A percentile compares a stretch with the other conserved stretches of the same genome.
Evolutionary conservation across 2,113 vertebrate genomes (phyloP).

Genomic region (Leptodactylus fuscus): DNA sequence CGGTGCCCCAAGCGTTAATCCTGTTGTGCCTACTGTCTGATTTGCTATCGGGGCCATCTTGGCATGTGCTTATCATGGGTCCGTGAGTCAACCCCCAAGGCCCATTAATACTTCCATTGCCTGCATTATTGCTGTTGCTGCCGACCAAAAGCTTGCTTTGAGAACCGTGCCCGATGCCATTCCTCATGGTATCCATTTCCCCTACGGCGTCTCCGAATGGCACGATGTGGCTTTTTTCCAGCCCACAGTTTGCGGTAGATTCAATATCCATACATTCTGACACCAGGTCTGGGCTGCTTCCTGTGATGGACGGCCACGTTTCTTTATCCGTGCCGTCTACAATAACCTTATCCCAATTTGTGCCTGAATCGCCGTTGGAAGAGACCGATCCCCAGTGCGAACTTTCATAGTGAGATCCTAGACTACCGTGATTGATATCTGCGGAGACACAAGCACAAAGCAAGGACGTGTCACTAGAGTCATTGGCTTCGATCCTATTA

Average conservation of each 20-base stretch:
- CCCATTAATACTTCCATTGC: slow-evolving; percentile 82
- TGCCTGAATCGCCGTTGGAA: slow-evolving; percentile 87
- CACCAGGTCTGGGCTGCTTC: slow-evolving; percentile 87
- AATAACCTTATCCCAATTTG: slow-evolving; percentile 92
- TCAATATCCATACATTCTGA: slow-evolving; percentile 96
- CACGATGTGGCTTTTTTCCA: slow-evolving; percentile 86
- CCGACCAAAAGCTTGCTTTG: slow-evolving; percentile 83
- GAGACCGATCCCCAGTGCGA: slow-evolving; percentile 90
- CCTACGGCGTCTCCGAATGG: slow-evolving; percentile 82
- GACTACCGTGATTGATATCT: slow-evolving; percentile 90
- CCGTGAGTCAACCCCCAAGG: slow-evolving; percentile 81
- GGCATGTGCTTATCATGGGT: slow-evolving; percentile 86
- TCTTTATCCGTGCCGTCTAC: slow-evolving; percentile 88
- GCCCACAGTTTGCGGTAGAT: slow-evolving; percentile 88
- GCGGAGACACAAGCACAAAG: slow-evolving; percentile 60
- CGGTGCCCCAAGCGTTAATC: slow-evolving; percentile 84
- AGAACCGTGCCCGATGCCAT: slow-evolving; percentile 81
- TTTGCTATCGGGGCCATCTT: slow-evolving; percentile 82
- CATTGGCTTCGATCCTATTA: not conserved
- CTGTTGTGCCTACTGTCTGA: slow-evolving; percentile 82
- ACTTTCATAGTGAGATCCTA: slow-evolving; percentile 96
- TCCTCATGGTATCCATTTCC: slow-evolving; percentile 82
- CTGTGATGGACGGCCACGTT: slow-evolving; percentile 85
- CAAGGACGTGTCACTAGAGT: not conserved
- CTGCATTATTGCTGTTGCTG: slow-evolving; percentile 92